A percentile compares a stretch with the other conserved stretches of the same genome.
phyloP scores from a whole-genome alignment of 2,113 vertebrate genomes.

The Turnix velox region DNA sequence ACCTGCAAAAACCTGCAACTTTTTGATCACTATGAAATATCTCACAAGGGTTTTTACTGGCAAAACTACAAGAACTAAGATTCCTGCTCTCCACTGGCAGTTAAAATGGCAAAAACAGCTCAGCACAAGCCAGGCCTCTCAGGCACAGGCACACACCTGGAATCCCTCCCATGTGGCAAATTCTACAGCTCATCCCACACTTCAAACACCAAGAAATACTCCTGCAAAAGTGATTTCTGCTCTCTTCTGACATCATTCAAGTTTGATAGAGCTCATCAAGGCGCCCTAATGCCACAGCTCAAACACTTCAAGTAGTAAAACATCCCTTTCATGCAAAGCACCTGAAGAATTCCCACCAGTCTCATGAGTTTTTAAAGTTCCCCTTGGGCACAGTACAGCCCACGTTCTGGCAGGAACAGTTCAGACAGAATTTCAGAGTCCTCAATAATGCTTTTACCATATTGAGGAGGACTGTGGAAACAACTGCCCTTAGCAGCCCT shows the following conservation, averaged over 20 bases:
- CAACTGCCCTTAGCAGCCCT: not conserved
- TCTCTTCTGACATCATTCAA: not conserved
- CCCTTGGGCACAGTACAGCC: not conserved
- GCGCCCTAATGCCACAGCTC: not conserved
- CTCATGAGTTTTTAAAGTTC: not conserved
- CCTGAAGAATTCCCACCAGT: not conserved
- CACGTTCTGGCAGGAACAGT: not conserved
- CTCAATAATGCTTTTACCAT: not conserved
- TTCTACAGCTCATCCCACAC: not conserved
- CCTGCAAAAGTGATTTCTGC: not conserved
- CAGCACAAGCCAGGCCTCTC: not conserved
- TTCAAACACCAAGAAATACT: not conserved
- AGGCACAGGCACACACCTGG: not conserved
- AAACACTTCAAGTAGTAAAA: conserved; percentile 9
- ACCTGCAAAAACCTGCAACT: not conserved
- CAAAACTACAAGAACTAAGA: not conserved
- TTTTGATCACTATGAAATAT: not conserved
- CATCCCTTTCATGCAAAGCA: conserved; percentile 7
- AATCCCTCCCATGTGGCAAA: not conserved
- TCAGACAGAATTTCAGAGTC: not conserved
- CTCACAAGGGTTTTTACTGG: not conserved
- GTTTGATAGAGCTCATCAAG: not conserved
- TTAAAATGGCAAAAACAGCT: not conserved
- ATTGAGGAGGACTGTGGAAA: not conserved
- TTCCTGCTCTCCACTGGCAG: not conserved